Evolutionary conservation across 2,113 vertebrate genomes (phyloP).

Genomic region (Grus americana): DNA sequence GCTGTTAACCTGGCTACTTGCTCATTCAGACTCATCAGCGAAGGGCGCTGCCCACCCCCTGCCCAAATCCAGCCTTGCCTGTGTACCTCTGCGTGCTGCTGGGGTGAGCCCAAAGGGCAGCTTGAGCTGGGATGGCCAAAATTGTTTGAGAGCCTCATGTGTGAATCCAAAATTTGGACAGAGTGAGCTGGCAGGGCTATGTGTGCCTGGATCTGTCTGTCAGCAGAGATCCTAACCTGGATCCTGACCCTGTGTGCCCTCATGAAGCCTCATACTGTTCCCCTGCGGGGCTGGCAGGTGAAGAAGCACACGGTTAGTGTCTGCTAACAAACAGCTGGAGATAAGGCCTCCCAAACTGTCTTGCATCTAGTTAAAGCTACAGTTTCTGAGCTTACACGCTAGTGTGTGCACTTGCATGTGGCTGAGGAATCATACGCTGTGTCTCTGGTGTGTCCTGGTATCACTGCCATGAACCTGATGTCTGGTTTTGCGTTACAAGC

Average conservation of each 20-base stretch:
- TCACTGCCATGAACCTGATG: background rate
- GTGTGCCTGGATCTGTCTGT: background rate
- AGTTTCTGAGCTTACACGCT: background rate
- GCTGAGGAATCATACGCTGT: accelerated
- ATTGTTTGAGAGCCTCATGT: accelerated
- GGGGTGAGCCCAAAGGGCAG: background rate
- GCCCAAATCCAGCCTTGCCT: background rate
- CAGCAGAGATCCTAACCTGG: background rate
- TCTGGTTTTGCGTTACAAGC: background rate
- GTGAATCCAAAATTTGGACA: accelerated
- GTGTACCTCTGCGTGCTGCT: accelerated
- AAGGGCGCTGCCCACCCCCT: background rate
- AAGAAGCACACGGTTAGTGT: background rate
- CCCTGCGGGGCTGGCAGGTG: no score
- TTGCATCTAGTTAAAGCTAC: background rate
- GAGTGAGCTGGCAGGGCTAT: background rate
- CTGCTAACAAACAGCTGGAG: background rate
- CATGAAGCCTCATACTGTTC: background rate
- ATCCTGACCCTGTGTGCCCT: background rate
- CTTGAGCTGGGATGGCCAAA: background rate
- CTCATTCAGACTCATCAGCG: background rate
- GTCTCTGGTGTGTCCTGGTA: background rate
- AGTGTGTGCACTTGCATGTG: background rate
- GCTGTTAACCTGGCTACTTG: background rate
- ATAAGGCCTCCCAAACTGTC: background rate